These are phyloP conservation scores for Berghia stephanieae DNA, from an alignment of 1,140 invertebrate genomes.

Conservation along the genomic window DNA sequence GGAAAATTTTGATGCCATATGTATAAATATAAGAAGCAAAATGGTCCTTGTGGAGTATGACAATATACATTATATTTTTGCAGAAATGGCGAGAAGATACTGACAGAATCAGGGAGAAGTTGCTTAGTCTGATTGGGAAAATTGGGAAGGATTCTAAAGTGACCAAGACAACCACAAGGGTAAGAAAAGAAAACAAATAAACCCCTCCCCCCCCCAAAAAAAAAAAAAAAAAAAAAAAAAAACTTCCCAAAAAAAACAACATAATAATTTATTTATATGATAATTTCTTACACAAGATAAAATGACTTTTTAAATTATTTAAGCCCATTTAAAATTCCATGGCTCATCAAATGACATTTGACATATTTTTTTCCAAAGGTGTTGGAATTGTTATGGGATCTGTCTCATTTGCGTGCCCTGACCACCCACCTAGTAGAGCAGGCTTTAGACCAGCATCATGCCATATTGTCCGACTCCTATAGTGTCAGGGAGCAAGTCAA, in stretches of 20 bases:
- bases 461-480: constrained; percentile 68
- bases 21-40: too few relatives aligned
- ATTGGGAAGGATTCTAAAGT: constrained; percentile 69
- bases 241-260: too few relatives aligned
- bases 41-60: too few relatives aligned
- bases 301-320: too few relatives aligned
- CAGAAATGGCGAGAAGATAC: constrained; percentile 69
- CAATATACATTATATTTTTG: constrained; percentile 27
- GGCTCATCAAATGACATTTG: too few relatives aligned
- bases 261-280: too few relatives aligned
- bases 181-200: too few relatives aligned
- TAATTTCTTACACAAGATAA: too few relatives aligned
- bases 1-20: too few relatives aligned
- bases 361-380: constrained; percentile 61
- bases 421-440: constrained; percentile 67
- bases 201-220: too few relatives aligned
- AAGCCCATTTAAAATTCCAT: too few relatives aligned
- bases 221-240: too few relatives aligned
- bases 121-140: constrained; percentile 69
- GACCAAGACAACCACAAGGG: constrained; percentile 58
- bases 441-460: constrained; percentile 69
- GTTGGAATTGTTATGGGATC: constrained; percentile 70
- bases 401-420: constrained; percentile 67
- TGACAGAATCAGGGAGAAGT: constrained; percentile 68
- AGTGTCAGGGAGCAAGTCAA: constrained; percentile 68